Conservation (phyloP, 2,888 invertebrate species). For the Dascillus cervinus region DNA sequence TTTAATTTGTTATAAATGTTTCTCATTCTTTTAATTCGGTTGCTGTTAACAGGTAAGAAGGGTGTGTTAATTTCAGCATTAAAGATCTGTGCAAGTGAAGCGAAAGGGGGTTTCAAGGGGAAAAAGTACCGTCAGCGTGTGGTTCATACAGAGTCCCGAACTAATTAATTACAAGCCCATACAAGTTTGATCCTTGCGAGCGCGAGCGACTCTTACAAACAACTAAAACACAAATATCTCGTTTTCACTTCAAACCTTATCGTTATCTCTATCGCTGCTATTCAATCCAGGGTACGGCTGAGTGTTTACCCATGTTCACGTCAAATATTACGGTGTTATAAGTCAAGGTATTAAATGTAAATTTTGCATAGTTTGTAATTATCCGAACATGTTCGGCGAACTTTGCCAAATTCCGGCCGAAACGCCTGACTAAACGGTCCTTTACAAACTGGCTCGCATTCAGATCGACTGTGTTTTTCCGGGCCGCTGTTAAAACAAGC, state of each 20-base stretch:
- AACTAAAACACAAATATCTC: conserved; percentile 7
- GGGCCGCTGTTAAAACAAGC: too few species aligned
- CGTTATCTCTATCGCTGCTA: conserved; percentile 8
- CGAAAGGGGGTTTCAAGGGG: too few species aligned
- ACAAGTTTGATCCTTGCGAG: conserved; percentile 15
- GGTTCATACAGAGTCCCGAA: conserved; percentile 17
- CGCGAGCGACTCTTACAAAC: conserved; percentile 8
- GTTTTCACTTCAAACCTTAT: conserved; percentile 10
- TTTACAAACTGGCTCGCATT: too few species aligned
- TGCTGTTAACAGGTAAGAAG: too few species aligned
- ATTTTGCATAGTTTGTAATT: conserved; percentile 13
- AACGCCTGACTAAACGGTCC: too few species aligned
- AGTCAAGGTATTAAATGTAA: conserved; percentile 14
- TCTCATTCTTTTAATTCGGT: too few species aligned
- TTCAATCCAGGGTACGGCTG: conserved; percentile 9
- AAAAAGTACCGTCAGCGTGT: conserved; percentile 15
- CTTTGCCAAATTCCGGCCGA: too few species aligned
- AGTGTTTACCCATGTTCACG: conserved; percentile 14
- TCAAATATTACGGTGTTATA: conserved; percentile 13
- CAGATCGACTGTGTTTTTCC: too few species aligned
- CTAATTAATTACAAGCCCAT: conserved; percentile 24
- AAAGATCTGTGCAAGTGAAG: too few species aligned
- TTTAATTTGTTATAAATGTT: too few species aligned
- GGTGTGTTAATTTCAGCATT: too few species aligned
- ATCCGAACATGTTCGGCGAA: too few species aligned